These are phyloP conservation scores for Sebastes steindachneri DNA, from an alignment of 2,797 vertebrate species.

Conservation along the genomic window DNA sequence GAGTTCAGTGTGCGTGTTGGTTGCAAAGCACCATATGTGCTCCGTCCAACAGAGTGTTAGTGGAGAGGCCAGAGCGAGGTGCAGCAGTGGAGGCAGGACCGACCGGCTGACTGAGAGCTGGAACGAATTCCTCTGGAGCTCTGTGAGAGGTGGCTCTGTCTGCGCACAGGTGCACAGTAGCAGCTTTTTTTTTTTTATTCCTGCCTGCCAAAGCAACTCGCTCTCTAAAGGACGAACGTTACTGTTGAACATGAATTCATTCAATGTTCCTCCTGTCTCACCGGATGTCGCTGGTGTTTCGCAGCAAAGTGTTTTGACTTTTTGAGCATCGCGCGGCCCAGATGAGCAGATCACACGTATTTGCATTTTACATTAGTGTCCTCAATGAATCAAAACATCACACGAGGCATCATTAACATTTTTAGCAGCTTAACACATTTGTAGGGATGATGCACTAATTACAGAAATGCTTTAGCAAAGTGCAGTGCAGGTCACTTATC, in stretches of 20 bases:
- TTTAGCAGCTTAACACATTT: neutral
- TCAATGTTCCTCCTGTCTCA: neutral
- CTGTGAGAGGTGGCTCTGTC: slow-evolving; percentile 44
- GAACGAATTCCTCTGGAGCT: slow-evolving; percentile 48
- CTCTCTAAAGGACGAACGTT: neutral
- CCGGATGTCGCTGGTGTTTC: neutral
- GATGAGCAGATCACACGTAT: neutral
- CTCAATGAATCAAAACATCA: neutral
- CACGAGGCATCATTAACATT: neutral
- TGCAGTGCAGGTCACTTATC: neutral
- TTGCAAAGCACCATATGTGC: slow-evolving; percentile 33
- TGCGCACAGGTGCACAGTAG: slow-evolving; percentile 25
- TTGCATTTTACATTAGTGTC: neutral
- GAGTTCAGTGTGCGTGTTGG: slow-evolving; percentile 27
- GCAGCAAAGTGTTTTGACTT: neutral
- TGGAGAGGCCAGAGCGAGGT: slow-evolving; percentile 40
- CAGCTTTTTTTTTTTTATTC: neutral
- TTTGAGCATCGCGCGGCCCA: rapidly evolving
- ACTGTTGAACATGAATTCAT: neutral
- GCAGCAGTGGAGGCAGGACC: neutral
- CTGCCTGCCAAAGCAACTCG: neutral
- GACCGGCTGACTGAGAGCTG: neutral
- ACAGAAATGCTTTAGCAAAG: neutral
- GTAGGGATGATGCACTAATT: neutral
- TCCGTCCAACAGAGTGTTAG: slow-evolving; percentile 20